phyloP scores from a whole-genome alignment of 2,888 invertebrate species.

The Drosophila engyochracea region DNA sequence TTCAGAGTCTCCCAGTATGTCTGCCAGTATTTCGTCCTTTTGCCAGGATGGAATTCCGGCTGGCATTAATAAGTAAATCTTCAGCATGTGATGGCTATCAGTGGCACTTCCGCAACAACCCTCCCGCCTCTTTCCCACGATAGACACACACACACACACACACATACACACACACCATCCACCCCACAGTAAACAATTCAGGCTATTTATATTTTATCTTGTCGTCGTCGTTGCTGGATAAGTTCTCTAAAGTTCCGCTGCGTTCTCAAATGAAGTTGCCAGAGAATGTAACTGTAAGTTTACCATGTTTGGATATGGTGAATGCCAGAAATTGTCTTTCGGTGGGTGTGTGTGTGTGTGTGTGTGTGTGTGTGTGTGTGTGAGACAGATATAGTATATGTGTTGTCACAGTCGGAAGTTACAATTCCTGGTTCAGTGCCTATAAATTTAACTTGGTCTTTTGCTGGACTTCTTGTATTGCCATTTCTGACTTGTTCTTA shows the following conservation, averaged over 20 bases:
- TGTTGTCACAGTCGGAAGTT: constrained; percentile 67
- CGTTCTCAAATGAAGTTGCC: constrained; percentile 58
- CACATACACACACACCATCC: constrained; percentile 9
- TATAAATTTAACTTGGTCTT: constrained; percentile 77
- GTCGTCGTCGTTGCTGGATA: constrained; percentile 48
- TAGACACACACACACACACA: neutral
- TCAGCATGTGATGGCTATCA: constrained; percentile 79
- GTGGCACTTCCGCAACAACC: constrained; percentile 66
- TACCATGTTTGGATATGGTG: constrained; percentile 32
- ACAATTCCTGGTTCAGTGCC: constrained; percentile 75
- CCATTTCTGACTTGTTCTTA: constrained; percentile 39
- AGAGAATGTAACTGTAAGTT: constrained; percentile 53
- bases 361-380: constrained; percentile 4
- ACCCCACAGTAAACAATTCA: constrained; percentile 50
- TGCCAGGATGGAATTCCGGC: constrained; percentile 70
- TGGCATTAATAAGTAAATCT: constrained; percentile 79
- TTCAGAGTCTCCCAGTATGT: constrained; percentile 9
- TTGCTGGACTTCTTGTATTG: constrained; percentile 45
- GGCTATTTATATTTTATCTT: constrained; percentile 80
- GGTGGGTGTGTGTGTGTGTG: neutral
- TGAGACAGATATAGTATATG: constrained; percentile 16
- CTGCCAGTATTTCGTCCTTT: constrained; percentile 20
- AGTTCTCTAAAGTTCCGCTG: constrained; percentile 72
- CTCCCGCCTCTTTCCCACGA: neutral
- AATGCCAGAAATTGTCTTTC: constrained; percentile 23